Conservation (phyloP, 2,888 invertebrate genomes). For the Lepidonotus clava region DNA sequence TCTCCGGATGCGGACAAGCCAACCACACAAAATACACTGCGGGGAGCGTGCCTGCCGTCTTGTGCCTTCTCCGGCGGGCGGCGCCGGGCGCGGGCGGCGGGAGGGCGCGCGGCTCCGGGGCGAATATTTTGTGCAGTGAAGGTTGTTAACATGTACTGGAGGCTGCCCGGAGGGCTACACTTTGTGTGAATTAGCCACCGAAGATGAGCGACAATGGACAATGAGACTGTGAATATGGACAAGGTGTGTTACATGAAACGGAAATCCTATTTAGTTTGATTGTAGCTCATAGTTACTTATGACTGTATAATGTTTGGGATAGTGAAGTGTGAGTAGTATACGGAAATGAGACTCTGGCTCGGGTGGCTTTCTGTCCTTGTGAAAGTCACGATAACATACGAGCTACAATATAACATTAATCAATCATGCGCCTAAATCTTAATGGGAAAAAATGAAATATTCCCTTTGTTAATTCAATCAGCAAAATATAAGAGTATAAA, state of each 20-base stretch:
- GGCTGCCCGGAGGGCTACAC: constrained; percentile 15
- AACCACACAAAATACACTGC: background rate
- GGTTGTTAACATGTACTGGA: constrained; percentile 5
- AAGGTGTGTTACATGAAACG: too few species aligned
- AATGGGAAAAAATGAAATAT: too few species aligned
- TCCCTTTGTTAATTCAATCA: too few species aligned
- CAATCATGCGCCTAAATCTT: too few species aligned
- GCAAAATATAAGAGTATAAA: too few species aligned
- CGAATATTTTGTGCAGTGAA: constrained; percentile 2
- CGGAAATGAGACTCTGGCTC: background rate
- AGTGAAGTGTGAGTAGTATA: constrained; percentile 13
- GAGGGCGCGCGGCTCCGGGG: background rate
- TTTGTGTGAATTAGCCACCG: constrained; percentile 36
- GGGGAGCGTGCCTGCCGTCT: background rate
- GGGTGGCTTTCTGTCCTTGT: background rate
- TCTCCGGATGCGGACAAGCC: constrained; percentile 17
- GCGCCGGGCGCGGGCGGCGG: background rate
- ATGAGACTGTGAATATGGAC: too few species aligned
- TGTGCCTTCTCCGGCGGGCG: background rate
- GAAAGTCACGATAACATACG: too few species aligned
- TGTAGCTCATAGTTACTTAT: background rate
- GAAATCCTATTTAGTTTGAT: too few species aligned
- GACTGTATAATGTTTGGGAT: background rate
- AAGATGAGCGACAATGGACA: background rate
- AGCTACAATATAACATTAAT: too few species aligned